These are phyloP conservation scores for Spermophilus dauricus DNA, from an alignment of 2,113 vertebrate genomes.

Conservation along the genomic window DNA sequence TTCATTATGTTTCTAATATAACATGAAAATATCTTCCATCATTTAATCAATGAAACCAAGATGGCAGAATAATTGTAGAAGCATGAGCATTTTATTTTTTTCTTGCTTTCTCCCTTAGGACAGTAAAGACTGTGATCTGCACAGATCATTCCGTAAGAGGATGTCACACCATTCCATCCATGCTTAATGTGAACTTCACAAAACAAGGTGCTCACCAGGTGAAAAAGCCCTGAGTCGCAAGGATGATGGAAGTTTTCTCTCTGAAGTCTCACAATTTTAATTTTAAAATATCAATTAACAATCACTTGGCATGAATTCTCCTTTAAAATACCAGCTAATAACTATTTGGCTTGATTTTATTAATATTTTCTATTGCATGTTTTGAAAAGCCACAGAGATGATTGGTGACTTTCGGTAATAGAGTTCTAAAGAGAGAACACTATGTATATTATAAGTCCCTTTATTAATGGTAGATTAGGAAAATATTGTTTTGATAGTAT, in stretches of 20 bases:
- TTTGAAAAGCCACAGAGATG: background rate
- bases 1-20: background rate
- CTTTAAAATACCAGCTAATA: background rate
- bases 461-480: background rate
- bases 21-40: background rate
- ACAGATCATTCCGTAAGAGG: background rate
- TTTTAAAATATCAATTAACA: background rate
- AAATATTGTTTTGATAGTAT: background rate
- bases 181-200: background rate
- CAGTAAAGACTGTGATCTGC: background rate
- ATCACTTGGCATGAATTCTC: background rate
- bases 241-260: background rate
- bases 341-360: background rate
- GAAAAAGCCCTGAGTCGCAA: background rate
- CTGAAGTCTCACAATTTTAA: background rate
- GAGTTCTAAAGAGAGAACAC: background rate
- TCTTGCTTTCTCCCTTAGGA: background rate
- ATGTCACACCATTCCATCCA: background rate
- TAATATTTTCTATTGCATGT: background rate
- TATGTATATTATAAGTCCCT: background rate
- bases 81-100: background rate
- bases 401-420: background rate
- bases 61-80: background rate
- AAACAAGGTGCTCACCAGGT: background rate
- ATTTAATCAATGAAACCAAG: background rate